These are phyloP conservation scores for Bruchidius siliquastri DNA, from an alignment of 2,888 invertebrate species.

Conservation along the genomic window DNA sequence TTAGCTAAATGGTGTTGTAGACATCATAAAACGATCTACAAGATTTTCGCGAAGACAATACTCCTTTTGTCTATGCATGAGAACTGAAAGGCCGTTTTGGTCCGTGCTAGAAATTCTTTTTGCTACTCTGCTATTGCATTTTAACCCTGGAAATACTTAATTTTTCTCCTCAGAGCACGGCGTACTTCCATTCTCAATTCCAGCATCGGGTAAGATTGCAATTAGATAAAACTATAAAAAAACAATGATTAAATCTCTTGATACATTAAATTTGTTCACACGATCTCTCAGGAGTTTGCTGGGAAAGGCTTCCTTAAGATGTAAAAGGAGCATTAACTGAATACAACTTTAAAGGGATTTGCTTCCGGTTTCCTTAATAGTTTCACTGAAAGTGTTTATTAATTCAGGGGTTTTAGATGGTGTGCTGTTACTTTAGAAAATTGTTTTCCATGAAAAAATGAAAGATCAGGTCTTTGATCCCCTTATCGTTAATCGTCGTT, in stretches of 20 bases:
- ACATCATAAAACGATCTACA: too few species aligned
- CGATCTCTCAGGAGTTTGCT: slow-evolving; percentile 6
- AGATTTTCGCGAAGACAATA: too few species aligned
- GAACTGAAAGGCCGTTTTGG: too few species aligned
- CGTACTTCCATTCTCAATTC: background rate
- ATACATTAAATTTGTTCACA: slow-evolving; percentile 17
- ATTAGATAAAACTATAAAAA: slow-evolving; percentile 5
- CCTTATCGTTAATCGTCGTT: too few species aligned
- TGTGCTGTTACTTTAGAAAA: background rate
- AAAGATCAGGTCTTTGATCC: too few species aligned
- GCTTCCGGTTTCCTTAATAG: background rate
- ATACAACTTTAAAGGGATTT: background rate
- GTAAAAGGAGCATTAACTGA: background rate
- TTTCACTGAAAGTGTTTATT: background rate
- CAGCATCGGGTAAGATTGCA: background rate
- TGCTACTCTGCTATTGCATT: too few species aligned
- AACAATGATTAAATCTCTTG: slow-evolving; percentile 13
- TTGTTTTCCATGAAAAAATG: background rate
- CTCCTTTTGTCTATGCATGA: too few species aligned
- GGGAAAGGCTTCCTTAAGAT: background rate
- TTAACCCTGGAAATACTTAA: background rate
- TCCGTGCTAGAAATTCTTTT: too few species aligned
- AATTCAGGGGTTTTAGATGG: background rate
- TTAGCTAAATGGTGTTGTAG: too few species aligned
- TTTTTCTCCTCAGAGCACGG: background rate